These are phyloP conservation scores for Cabera pusaria DNA, from an alignment of 2,888 invertebrate genomes.

Conservation along the genomic window DNA sequence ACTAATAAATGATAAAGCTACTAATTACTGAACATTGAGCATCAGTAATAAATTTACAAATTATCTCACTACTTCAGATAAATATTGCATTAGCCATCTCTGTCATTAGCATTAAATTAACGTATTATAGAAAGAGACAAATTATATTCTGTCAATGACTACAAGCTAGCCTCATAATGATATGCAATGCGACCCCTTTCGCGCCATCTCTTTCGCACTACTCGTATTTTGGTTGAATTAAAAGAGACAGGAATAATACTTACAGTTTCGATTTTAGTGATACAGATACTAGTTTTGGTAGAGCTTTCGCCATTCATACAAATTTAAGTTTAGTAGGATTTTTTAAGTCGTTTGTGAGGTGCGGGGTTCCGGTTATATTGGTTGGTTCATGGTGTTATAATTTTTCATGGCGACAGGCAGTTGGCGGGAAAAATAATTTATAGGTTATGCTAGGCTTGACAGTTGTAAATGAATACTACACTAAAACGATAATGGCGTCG, in stretches of 20 bases:
- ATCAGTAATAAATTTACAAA: slow-evolving; percentile 17
- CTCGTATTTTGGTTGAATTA: background rate
- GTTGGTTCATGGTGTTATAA: slow-evolving; percentile 15
- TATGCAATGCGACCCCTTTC: slow-evolving; percentile 45
- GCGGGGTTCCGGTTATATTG: slow-evolving; percentile 9
- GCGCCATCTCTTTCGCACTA: slow-evolving; percentile 29
- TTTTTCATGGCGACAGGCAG: slow-evolving; percentile 33
- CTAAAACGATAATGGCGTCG: slow-evolving; percentile 35
- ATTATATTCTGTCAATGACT: slow-evolving; percentile 22
- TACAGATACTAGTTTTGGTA: slow-evolving; percentile 29
- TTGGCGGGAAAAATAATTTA: slow-evolving; percentile 38
- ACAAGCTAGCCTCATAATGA: slow-evolving; percentile 38
- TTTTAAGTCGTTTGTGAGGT: slow-evolving; percentile 5
- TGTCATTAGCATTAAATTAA: slow-evolving; percentile 19
- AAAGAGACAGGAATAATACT: slow-evolving; percentile 26
- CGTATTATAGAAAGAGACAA: slow-evolving; percentile 31
- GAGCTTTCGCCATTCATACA: slow-evolving; percentile 30
- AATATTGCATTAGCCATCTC: slow-evolving; percentile 22
- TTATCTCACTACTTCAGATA: slow-evolving; percentile 2
- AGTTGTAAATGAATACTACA: slow-evolving; percentile 31
- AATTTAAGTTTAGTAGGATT: slow-evolving; percentile 16
- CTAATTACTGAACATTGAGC: slow-evolving; percentile 15
- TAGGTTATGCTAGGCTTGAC: slow-evolving; percentile 31
- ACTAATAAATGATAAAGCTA: slow-evolving; percentile 20
- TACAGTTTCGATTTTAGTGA: slow-evolving; percentile 31